phyloP scores from a whole-genome alignment of 30 jellyfish, hydroid and myxozoan species.

The Aurelia sp. region DNA sequence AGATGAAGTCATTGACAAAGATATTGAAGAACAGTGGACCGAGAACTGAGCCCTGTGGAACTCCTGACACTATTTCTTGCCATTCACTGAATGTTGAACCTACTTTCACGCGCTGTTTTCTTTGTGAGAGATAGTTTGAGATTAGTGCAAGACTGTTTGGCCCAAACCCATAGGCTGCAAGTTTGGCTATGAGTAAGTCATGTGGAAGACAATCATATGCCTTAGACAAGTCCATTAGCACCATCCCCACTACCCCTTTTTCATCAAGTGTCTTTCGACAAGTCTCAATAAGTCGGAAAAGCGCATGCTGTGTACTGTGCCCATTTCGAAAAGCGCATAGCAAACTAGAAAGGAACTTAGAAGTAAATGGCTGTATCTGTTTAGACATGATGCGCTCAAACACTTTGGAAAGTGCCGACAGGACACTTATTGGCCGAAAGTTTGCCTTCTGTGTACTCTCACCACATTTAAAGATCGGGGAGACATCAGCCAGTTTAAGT shows the following conservation, averaged over 20 bases:
- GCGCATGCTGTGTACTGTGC: constrained; percentile 41
- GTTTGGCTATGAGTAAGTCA: constrained; percentile 31
- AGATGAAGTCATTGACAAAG: constrained; percentile 47
- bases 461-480: constrained; percentile 10
- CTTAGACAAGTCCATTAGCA: constrained; percentile 47
- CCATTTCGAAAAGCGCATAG: constrained; percentile 6
- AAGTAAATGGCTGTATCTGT: constrained; percentile 27
- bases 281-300: constrained; percentile 12
- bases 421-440: constrained; percentile 50
- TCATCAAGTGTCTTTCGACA: background rate
- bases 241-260: constrained; percentile 46
- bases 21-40: constrained; percentile 49
- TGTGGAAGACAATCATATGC: constrained; percentile 15
- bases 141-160: constrained; percentile 7
- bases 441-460: constrained; percentile 18
- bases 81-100: constrained; percentile 31
- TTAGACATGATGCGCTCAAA: constrained; percentile 30
- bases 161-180: constrained; percentile 44
- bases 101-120: constrained; percentile 50
- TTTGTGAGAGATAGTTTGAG: constrained; percentile 40
- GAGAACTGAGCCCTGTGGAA: constrained; percentile 62
- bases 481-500: background rate
- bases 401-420: constrained; percentile 28
- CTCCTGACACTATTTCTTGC: constrained; percentile 45
- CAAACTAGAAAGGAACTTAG: constrained; percentile 20